A percentile compares a stretch with the other conserved stretches of the same genome.
Evolutionary conservation across 2,113 vertebrate species (phyloP).

Genomic region (Dermatemys mawii): DNA sequence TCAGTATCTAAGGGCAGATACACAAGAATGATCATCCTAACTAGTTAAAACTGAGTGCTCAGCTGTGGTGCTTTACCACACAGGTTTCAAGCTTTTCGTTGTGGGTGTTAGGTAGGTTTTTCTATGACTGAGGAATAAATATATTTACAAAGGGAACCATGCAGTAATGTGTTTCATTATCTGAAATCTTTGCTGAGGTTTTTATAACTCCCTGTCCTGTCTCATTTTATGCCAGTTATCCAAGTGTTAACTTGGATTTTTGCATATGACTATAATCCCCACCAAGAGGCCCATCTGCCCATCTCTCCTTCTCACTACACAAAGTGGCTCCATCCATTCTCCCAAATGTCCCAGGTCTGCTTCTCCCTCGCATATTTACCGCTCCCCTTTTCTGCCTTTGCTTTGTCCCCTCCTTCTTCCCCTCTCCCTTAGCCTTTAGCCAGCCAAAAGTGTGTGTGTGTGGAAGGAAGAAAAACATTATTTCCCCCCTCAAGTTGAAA

Average conservation of each 20-base stretch:
- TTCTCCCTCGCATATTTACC: background rate
- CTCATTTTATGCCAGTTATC: background rate
- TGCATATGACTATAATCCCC: fast-evolving
- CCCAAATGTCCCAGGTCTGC: background rate
- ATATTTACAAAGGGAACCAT: too few species aligned
- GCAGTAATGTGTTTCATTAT: background rate
- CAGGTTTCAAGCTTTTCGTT: background rate
- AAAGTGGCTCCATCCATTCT: background rate
- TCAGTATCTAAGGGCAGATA: background rate
- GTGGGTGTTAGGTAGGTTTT: background rate
- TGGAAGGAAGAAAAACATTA: background rate
- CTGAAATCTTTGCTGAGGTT: background rate
- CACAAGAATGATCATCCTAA: fast-evolving
- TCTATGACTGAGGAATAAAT: background rate
- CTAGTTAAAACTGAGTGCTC: background rate
- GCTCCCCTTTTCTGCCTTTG: background rate
- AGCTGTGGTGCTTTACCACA: background rate
- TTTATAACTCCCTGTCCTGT: background rate
- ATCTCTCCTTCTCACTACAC: background rate
- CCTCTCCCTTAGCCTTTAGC: background rate
- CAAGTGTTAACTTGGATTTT: background rate
- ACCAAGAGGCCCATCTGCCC: background rate
- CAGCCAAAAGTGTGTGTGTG: background rate
- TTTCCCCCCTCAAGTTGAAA: background rate
- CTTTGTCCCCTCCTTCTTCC: background rate